Evolutionary conservation across 1,140 invertebrate genomes (phyloP).

Genomic region (Hypsibius dujardini): DNA sequence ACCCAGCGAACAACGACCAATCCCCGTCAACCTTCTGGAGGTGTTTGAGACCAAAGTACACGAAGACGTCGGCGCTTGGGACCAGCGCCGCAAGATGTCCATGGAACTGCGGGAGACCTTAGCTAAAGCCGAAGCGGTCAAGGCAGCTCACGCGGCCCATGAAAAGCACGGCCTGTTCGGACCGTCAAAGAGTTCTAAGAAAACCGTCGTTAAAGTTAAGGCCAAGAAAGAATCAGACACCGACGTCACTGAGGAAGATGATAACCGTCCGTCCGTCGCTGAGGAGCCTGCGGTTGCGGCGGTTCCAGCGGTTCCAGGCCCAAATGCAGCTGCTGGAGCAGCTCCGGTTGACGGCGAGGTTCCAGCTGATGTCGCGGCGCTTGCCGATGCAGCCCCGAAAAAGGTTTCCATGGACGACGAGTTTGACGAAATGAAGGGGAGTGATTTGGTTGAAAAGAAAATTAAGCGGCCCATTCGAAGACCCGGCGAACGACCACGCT

Average conservation of each 20-base stretch:
- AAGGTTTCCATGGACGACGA: too few species aligned
- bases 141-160: neutral
- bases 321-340: neutral
- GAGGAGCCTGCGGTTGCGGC: neutral
- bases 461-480: too few species aligned
- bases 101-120: neutral
- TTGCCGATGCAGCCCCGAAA: neutral
- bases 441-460: too few species aligned
- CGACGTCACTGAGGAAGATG: neutral
- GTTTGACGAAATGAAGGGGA: too few species aligned
- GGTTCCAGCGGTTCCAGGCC: too few species aligned
- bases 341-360: neutral
- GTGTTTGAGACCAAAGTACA: slow-evolving; percentile 4
- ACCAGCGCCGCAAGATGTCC: neutral
- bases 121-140: slow-evolving; percentile 2
- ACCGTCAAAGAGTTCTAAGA: too few species aligned
- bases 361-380: too few species aligned
- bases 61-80: neutral
- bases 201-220: too few species aligned
- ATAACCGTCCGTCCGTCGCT: neutral
- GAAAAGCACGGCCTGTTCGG: neutral
- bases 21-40: neutral
- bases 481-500: neutral
- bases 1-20: neutral
- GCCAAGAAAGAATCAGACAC: neutral